phyloP scores from a whole-genome alignment of 2,797 vertebrate genomes.

The Acestrorhynchus altus region DNA sequence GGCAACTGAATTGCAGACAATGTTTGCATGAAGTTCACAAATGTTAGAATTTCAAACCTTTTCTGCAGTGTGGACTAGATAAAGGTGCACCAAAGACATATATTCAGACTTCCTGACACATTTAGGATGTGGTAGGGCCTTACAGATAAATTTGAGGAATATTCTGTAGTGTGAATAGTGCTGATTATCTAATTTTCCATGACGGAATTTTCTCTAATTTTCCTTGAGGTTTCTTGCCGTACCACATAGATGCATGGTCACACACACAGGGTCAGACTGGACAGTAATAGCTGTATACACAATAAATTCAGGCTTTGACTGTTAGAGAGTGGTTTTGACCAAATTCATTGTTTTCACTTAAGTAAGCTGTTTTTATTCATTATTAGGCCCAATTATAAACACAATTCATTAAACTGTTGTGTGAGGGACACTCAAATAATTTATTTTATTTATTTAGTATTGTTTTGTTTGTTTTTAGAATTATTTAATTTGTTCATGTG shows the following conservation, averaged over 20 bases:
- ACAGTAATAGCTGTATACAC: not conserved
- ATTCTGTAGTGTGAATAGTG: not conserved
- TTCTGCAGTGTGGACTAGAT: not conserved
- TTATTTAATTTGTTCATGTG: too few relatives aligned
- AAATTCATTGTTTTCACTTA: too few relatives aligned
- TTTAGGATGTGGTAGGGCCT: not conserved
- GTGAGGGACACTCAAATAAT: too few relatives aligned
- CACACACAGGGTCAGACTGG: not conserved
- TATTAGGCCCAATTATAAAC: too few relatives aligned
- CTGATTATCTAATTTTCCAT: not conserved
- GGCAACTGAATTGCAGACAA: not conserved
- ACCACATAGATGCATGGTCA: not conserved
- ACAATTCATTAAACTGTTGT: too few relatives aligned
- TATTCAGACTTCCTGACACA: not conserved
- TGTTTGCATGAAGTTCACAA: not conserved
- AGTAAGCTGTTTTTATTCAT: too few relatives aligned
- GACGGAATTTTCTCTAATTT: not conserved
- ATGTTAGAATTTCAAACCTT: not conserved
- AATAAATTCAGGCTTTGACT: not conserved
- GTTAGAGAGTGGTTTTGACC: constrained; percentile 1
- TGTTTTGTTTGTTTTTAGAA: too few relatives aligned
- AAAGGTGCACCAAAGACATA: not conserved
- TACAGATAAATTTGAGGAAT: not conserved
- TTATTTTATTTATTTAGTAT: too few relatives aligned
- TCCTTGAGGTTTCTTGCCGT: not conserved